Base-by-base conservation (phyloP, 2,113 vertebrate genomes). In the Carettochelys insculpta region DNA sequence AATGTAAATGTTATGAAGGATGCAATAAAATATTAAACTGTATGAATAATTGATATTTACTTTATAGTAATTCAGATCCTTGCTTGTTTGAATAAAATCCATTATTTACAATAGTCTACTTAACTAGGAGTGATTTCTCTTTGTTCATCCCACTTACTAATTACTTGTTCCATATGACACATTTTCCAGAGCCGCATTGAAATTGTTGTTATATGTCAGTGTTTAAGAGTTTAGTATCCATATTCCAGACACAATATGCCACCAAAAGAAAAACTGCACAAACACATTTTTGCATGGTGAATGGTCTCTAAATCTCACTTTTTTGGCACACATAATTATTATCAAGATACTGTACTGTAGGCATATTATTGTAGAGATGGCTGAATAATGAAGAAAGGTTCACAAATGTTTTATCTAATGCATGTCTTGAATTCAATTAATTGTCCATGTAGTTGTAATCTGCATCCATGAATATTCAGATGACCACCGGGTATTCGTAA, bases 21-120 rank as follows among this genome's bases (percentile, higher is more conserved):
- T 94, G 89, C 93, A 96, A 97, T 97, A 97, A 98, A 98, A 98
- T 97, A 97, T 98, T 97, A 97, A 98, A 97, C 93, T 92, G 80
- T 94, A 97, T 97, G 76, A 96, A 97, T 98, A 97, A 98, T 97
- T 98, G 89, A 98, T 98, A 93, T 95, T 97, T 97, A 97, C 93
- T 97, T 97, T 97, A 97, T 96, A 97, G 94, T 96, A 97, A 97
- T 97, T 96, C 96, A 78, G 92, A 95, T 95, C 93, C 92, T 96
- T 97, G 92, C 95, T 96, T 97, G 94, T 97, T 98, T 98, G 96
- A 97, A 97, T 97, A 97, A 97, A 97, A 98, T 97, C 94, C 96
- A 98, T 97, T 97, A 97, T 98, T 98, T 97, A 97, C 92, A 96
- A 94, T 97, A 97, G 97, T 97, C 88, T 96, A 94, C 96, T 97